These are phyloP conservation scores for Odontamblyopus lacepedii DNA, from an alignment of 2,797 vertebrate genomes.

Conservation along the genomic window DNA sequence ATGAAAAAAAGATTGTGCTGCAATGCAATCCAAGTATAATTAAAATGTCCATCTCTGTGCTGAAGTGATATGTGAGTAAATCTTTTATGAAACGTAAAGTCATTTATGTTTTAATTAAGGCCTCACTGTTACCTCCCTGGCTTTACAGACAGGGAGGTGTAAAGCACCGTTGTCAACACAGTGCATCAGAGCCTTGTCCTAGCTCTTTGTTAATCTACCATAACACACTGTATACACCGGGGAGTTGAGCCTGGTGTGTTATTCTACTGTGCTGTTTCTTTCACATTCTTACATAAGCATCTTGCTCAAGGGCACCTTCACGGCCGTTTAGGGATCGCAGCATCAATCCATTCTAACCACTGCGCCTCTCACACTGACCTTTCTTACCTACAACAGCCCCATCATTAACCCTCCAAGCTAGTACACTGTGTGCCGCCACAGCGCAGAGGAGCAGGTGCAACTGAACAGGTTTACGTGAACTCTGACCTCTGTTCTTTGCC, in stretches of 20 bases:
- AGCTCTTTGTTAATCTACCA: slow-evolving; percentile 2
- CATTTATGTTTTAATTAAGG: not conserved
- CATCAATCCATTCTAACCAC: slow-evolving; percentile 22
- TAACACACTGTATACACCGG: slow-evolving; percentile 1
- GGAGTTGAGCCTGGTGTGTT: slow-evolving; percentile 7
- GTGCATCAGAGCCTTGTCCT: not conserved
- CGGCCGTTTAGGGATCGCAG: slow-evolving; percentile 20
- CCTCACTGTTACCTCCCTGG: not conserved
- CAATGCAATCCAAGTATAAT: not conserved
- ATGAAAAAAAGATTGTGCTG: too few relatives aligned
- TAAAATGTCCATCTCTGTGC: not conserved
- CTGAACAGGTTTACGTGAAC: not conserved
- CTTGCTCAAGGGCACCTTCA: slow-evolving; percentile 30
- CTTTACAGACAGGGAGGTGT: not conserved
- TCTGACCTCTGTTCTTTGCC: slow-evolving; percentile 25
- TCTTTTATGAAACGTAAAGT: not conserved
- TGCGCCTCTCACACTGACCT: slow-evolving; percentile 9
- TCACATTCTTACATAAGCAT: slow-evolving; percentile 14
- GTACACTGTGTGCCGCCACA: not conserved
- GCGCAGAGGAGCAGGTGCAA: not conserved
- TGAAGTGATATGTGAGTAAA: not conserved
- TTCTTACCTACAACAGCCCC: slow-evolving; percentile 8
- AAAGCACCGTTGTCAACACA: not conserved
- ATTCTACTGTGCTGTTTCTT: slow-evolving; percentile 10
- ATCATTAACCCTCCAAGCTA: slow-evolving; percentile 11